Base-by-base conservation (phyloP, 2,113 vertebrate genomes). In the Proteles cristata region DNA sequence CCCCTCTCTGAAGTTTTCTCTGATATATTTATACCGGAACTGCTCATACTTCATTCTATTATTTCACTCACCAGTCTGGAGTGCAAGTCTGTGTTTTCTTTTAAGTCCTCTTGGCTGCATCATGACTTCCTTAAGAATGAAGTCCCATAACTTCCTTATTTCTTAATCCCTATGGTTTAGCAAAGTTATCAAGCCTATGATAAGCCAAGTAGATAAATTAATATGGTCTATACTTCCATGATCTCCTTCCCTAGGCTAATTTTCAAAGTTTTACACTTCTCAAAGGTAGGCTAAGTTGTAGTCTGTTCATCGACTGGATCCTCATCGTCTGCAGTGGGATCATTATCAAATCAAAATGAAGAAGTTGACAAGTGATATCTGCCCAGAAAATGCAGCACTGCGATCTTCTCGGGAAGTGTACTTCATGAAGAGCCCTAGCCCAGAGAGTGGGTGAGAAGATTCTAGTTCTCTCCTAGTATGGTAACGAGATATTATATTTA, bases 241-340 rank as follows among this genome's bases (percentile, higher is more conserved):
- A 81, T 76, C 65, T 11, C 4, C 6, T 76, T 95, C 45, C 23
- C 15, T 4, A 50, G 35, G 21, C 26, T 90, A 58, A 94, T 97
- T 94, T 90, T 79, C 12, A 83, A 94, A 94, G 87, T 19, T 7
- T 43, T 31, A 8, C n/a, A 53, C 23, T 23, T 79, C 43, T 87
- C 79, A 89, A 94, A 96, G 55, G 45, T 25, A 82, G 58, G 21
- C 10, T 71, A 96, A 73, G n/a, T 76, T 43, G 15, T 58, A 86
- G 43, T 82, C 77, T 81, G 39, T 82, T 86, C 69, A 86, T n/a
- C 48, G 28, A 35, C 15, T 55, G 21, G 11, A 26, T 61, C 81
- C n/a, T 79, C 84, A 63, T 0, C 0, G 43, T 90, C 31, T 82
- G 94, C 19, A 61, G 53, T 28, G 39, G 4, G 4, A 61, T n/a